A percentile compares a stretch with the other conserved stretches of the same genome.
These are phyloP conservation scores for Lagenorhynchus albirostris DNA, from an alignment of 2,113 vertebrate species.

Conservation along the genomic window DNA sequence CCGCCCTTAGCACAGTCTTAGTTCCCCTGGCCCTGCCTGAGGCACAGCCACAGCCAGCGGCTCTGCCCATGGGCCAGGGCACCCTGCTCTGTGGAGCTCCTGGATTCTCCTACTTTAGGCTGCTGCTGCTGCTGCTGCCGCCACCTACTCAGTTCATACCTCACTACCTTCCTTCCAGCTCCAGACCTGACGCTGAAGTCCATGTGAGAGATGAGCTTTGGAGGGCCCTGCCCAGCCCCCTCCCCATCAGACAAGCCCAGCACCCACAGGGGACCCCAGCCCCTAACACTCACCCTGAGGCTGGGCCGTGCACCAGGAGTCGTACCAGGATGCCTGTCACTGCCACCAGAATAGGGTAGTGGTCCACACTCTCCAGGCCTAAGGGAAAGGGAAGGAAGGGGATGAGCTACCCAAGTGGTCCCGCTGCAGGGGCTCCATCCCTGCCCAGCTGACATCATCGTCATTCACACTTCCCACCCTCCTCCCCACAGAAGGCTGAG, in stretches of 20 bases:
- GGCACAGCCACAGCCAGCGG: background rate
- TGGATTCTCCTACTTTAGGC: background rate
- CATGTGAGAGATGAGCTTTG: background rate
- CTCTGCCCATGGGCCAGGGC: background rate
- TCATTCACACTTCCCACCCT: background rate
- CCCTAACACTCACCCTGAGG: constrained; percentile 88
- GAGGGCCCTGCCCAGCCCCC: background rate
- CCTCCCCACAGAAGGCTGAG: background rate
- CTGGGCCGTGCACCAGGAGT: constrained; percentile 91
- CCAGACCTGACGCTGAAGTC: background rate
- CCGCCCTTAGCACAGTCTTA: background rate
- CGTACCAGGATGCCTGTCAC: constrained; percentile 96
- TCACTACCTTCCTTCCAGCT: background rate
- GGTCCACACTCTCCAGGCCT: constrained; percentile 98
- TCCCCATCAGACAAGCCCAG: background rate
- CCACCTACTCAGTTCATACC: background rate
- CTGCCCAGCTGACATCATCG: background rate
- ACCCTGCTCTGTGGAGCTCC: background rate
- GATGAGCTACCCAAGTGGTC: background rate
- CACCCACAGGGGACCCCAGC: background rate
- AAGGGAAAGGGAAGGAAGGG: background rate
- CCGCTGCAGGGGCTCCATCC: background rate
- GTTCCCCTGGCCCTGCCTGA: background rate
- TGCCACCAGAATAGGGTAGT: constrained; percentile 97
- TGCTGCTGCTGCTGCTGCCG: background rate